These are phyloP conservation scores for Carassius carassius DNA, from an alignment of 2,113 vertebrate species.

Conservation along the genomic window DNA sequence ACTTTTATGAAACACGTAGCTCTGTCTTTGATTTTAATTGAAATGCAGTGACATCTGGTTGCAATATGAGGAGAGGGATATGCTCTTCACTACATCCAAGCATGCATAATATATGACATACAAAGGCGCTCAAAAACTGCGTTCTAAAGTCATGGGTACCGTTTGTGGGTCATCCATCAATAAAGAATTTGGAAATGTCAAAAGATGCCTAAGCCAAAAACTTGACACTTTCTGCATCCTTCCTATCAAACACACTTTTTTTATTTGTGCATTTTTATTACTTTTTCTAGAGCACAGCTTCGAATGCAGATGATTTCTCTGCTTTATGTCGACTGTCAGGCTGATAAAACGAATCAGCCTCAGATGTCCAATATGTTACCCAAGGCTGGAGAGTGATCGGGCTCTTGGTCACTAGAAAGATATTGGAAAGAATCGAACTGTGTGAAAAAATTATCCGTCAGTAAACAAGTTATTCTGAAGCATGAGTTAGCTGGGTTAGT, in stretches of 20 bases:
- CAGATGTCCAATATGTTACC: conserved; percentile 29
- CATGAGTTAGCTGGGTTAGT: conserved; percentile 11
- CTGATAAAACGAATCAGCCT: conserved; percentile 38
- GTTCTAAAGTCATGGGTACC: conserved; percentile 63
- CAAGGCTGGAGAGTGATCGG: not conserved
- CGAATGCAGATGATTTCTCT: conserved; percentile 47
- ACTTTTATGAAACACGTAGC: conserved; percentile 76
- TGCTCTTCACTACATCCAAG: conserved; percentile 69
- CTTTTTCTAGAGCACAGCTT: conserved; percentile 30
- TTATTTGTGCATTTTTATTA: conserved; percentile 49
- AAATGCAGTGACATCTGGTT: conserved; percentile 79
- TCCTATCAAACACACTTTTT: conserved; percentile 72
- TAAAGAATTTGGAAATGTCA: conserved; percentile 59
- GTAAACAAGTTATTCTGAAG: conserved; percentile 9
- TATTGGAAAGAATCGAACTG: not conserved
- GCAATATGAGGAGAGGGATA: conserved; percentile 75
- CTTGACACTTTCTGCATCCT: conserved; percentile 67
- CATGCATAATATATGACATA: conserved; percentile 74
- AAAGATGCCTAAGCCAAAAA: conserved; percentile 54
- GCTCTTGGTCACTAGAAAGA: not conserved
- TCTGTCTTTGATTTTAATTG: conserved; percentile 75
- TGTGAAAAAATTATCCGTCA: conserved; percentile 14
- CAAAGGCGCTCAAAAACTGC: conserved; percentile 65
- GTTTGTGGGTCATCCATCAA: conserved; percentile 74
- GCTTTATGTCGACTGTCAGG: conserved; percentile 41